Evolutionary conservation across 2,888 invertebrate species (phyloP).

Genomic region (Theretra japonica): DNA sequence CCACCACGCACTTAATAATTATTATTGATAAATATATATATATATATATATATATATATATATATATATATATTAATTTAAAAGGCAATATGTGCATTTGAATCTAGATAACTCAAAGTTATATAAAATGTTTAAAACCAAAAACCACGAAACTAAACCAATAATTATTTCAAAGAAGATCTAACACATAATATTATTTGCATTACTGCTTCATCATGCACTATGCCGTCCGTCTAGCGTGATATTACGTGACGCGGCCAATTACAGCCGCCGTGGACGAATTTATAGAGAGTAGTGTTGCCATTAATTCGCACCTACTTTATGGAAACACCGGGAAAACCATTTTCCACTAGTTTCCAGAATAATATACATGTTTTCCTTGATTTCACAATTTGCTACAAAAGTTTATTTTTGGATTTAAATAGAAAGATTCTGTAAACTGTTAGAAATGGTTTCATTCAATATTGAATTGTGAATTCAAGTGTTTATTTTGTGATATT

Average conservation of each 20-base stretch:
- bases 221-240: conserved; percentile 7
- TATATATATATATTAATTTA: no score
- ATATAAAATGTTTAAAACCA: no score
- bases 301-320: conserved; percentile 10
- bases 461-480: no score
- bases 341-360: background rate
- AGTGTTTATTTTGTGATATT: no score
- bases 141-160: no score
- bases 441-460: no score
- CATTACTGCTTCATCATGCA: background rate
- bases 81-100: no score
- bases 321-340: conserved; percentile 22
- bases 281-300: conserved; percentile 16
- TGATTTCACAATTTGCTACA: background rate
- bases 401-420: background rate
- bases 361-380: conserved; percentile 16
- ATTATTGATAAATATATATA: no score
- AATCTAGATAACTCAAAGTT: no score
- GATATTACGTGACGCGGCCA: conserved; percentile 32
- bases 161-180: background rate
- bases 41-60: no score
- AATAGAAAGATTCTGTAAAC: background rate
- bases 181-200: background rate
- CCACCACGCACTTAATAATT: no score
- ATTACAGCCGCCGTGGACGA: conserved; percentile 27